Base-by-base conservation (phyloP, 1,140 invertebrate species). In the Aphelinus certus region DNA sequence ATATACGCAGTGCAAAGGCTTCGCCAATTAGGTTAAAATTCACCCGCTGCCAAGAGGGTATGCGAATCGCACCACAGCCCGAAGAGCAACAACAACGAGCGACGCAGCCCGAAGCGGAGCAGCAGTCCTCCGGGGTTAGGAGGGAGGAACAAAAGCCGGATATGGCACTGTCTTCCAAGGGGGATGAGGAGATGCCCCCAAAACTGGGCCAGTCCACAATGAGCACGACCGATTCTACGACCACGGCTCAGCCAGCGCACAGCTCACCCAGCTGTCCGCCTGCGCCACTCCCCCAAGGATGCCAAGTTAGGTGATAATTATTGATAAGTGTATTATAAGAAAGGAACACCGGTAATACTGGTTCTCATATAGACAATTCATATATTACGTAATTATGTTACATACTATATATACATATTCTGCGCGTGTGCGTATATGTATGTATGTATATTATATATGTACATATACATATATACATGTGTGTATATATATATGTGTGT, bases 231-330 rank as follows among this genome's bases (percentile, higher is more conserved):
- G 26, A 26, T 26, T 26, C 26, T 26, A 70, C 76, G 74, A 61
- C 64, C 73, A 72, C 73, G 76, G 77, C 71, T 71, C 75, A 71
- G 77, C 82, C 78, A 6, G 46, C 80, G 56, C 82, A 84, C 70
- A 81, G 79, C 71, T 83, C 85, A 63, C 74, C 84, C 62, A 79
- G 81, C 63, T 87, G 86, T 81, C 85, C 87, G 78, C 85, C 92
- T 42, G 87, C 92, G 78, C 88, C 92, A 82, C 89, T 92, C 80
- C 93, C 91, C 83, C 93, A 94, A 90, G 93, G 93, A 88, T 94
- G 93, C 89, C 93, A 94, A 90, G 93, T 94, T 91, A 95, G 94
- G 91, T 95, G 93, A 95, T 94, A 93, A 90, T 89, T 90, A 89
- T 84, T 88, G 81, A 86, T 90, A 89, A 88, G 88, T 88, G 84